Conservation (phyloP, 2,888 invertebrate genomes). For the Protodeltote pygarga region DNA sequence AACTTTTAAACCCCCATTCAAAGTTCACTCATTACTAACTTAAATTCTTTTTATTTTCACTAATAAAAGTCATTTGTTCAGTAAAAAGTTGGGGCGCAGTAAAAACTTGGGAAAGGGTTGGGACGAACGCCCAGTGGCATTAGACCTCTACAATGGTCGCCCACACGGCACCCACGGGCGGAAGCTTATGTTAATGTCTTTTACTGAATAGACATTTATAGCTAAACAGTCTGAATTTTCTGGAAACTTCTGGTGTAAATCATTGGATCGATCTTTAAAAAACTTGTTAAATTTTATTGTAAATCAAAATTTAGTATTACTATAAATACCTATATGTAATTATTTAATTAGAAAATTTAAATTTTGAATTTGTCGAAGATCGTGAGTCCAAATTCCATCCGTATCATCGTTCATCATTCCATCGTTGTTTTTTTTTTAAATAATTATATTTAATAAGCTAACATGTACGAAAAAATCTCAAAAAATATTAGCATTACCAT, state of each 20-base stretch:
- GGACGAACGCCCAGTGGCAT: constrained; percentile 11
- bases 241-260: not conserved
- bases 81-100: constrained; percentile 27
- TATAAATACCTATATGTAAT: too few relatives aligned
- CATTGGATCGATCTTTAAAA: not conserved
- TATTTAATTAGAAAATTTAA: too few relatives aligned
- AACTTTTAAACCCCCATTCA: constrained; percentile 13
- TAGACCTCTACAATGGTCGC: constrained; percentile 1
- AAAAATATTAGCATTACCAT: too few relatives aligned
- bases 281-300: not conserved
- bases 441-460: too few relatives aligned
- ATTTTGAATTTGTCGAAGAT: too few relatives aligned
- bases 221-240: not conserved
- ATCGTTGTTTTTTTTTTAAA: too few relatives aligned
- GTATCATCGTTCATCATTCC: too few relatives aligned
- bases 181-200: constrained; percentile 8
- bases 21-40: constrained; percentile 18
- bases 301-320: too few relatives aligned
- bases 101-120: constrained; percentile 33
- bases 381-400: too few relatives aligned
- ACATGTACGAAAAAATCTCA: too few relatives aligned
- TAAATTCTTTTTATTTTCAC: constrained; percentile 28
- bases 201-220: constrained; percentile 7
- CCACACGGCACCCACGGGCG: constrained; percentile 14
- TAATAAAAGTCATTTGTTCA: constrained; percentile 37